Percentiles rank a stretch among this genome's conserved stretches.
phyloP scores from a whole-genome alignment of 2,888 invertebrate species.

The Perithous albicinctus region DNA sequence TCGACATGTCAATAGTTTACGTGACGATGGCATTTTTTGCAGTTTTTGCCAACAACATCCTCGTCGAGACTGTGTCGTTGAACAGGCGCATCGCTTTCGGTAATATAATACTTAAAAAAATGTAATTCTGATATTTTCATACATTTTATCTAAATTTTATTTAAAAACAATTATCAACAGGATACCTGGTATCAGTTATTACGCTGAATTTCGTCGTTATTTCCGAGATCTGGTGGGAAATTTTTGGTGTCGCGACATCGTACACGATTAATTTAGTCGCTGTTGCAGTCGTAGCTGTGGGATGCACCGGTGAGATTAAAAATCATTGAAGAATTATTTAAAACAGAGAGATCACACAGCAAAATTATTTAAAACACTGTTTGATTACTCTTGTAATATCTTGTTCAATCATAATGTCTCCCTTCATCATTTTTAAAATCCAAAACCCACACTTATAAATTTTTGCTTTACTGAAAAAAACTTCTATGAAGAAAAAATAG shows the following conservation, averaged over 20 bases:
- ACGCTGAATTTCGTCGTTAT: constrained; percentile 93
- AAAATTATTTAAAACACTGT: too few relatives aligned
- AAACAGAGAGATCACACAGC: too few relatives aligned
- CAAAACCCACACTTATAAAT: too few relatives aligned
- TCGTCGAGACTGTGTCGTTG: constrained; percentile 93
- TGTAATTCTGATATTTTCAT: too few relatives aligned
- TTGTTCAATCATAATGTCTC: too few relatives aligned
- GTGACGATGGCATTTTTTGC: constrained; percentile 95
- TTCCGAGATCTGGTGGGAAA: constrained; percentile 94
- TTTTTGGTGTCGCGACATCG: constrained; percentile 91
- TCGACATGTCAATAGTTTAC: constrained; percentile 97
- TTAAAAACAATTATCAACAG: too few relatives aligned
- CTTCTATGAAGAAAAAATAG: too few relatives aligned
- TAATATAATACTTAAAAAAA: constrained; percentile 84
- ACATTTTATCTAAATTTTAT: too few relatives aligned
- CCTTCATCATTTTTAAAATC: too few relatives aligned
- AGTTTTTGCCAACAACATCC: constrained; percentile 93
- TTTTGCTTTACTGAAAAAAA: too few relatives aligned
- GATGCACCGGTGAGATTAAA: constrained; percentile 90
- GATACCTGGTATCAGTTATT: constrained; percentile 92
- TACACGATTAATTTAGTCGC: constrained; percentile 94
- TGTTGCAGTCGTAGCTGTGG: constrained; percentile 94
- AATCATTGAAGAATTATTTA: not conserved
- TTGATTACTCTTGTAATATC: too few relatives aligned
- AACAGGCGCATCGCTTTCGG: constrained; percentile 95